A percentile compares a stretch with the other conserved stretches of the same genome.
These are phyloP conservation scores for Globodera rostochiensis DNA, from an alignment of 1,140 invertebrate genomes.

Conservation along the genomic window DNA sequence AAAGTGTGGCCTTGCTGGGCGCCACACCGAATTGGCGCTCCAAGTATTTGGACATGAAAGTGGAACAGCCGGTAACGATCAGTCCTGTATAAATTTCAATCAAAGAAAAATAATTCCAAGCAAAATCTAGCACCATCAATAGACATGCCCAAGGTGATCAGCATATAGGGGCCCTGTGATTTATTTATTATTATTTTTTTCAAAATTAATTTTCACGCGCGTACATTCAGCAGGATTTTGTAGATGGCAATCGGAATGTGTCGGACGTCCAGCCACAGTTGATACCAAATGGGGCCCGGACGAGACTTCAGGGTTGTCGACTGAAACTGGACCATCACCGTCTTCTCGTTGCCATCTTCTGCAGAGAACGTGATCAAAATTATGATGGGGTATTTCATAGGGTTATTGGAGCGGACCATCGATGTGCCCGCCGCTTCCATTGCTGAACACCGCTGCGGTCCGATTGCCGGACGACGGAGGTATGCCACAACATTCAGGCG, in stretches of 20 bases:
- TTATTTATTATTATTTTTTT: constrained; percentile 32
- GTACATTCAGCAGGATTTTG: constrained; percentile 34
- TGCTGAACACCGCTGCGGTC: constrained; percentile 52
- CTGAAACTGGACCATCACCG: constrained; percentile 46
- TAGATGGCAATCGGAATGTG: constrained; percentile 60
- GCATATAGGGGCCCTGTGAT: constrained; percentile 57
- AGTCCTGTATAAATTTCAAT: constrained; percentile 43
- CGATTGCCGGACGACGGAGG: constrained; percentile 57
- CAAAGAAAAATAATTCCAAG: background rate
- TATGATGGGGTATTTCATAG: background rate
- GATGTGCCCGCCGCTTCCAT: constrained; percentile 31
- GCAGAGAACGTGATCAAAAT: background rate
- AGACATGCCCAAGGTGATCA: constrained; percentile 64
- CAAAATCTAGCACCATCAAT: constrained; percentile 57
- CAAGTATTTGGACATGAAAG: constrained; percentile 65
- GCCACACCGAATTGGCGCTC: constrained; percentile 64
- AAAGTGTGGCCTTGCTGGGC: constrained; percentile 62
- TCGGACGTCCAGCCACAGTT: constrained; percentile 63
- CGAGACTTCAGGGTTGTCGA: constrained; percentile 50
- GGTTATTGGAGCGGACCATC: constrained; percentile 35
- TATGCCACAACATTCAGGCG: constrained; percentile 64
- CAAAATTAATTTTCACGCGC: constrained; percentile 13
- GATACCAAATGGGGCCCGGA: constrained; percentile 62
- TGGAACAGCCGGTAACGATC: constrained; percentile 64
- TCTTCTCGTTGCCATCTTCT: constrained; percentile 34